These are phyloP conservation scores for Podotricha telesiphe DNA, from an alignment of 2,888 invertebrate genomes.

Conservation along the genomic window DNA sequence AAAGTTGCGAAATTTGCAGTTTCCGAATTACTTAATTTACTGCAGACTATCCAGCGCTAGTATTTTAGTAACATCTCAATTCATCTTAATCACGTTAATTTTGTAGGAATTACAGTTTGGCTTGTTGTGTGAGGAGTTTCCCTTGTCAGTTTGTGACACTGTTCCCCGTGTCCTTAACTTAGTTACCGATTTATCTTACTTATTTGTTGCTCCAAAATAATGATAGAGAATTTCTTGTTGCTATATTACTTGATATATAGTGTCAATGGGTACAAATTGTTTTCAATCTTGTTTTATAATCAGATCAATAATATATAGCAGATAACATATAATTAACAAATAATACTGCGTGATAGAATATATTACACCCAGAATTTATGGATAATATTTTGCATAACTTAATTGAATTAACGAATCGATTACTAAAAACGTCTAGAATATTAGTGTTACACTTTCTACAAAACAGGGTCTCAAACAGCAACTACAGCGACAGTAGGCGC, in stretches of 20 bases:
- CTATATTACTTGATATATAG: conserved; percentile 27
- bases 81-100: conserved; percentile 51
- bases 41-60: conserved; percentile 35
- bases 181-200: conserved; percentile 52
- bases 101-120: conserved; percentile 50
- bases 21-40: conserved; percentile 38
- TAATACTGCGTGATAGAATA: too few species aligned
- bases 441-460: not conserved
- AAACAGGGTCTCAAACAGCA: conserved; percentile 66
- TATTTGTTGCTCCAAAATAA: conserved; percentile 47
- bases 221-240: conserved; percentile 42
- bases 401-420: too few species aligned
- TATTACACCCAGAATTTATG: too few species aligned
- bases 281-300: not conserved
- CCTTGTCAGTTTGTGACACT: conserved; percentile 50
- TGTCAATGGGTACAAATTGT: conserved; percentile 7
- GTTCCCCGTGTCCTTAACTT: conserved; percentile 47
- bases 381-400: too few species aligned
- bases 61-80: conserved; percentile 47
- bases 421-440: not conserved
- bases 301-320: not conserved
- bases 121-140: conserved; percentile 49
- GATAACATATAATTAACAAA: too few species aligned
- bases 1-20: conserved; percentile 34
- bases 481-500: conserved; percentile 78